Evolutionary conservation across 2,797 vertebrate genomes (phyloP).

Genomic region (Tolypeutes matacus): DNA sequence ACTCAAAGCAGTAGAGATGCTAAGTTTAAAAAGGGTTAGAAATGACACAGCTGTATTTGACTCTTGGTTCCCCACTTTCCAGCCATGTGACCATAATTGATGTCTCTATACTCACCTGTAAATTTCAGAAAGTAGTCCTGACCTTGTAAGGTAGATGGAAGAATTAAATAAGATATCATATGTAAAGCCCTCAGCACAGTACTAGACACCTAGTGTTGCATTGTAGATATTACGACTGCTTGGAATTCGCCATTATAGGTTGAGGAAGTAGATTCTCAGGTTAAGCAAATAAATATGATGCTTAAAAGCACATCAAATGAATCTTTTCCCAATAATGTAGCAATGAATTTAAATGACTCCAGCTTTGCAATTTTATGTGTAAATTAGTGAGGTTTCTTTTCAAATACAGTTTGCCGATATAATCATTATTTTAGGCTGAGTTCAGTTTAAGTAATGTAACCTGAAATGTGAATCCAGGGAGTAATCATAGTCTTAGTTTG

Average conservation of each 20-base stretch:
- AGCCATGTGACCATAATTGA: background rate
- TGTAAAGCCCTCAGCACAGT: background rate
- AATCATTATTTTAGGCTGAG: constrained; percentile 73
- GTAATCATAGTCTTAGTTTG: background rate
- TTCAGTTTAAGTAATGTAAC: constrained; percentile 67
- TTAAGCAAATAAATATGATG: background rate
- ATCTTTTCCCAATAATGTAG: constrained; percentile 46
- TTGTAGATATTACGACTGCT: background rate
- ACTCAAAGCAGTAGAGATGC: background rate
- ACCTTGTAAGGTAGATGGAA: background rate
- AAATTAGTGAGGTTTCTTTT: constrained; percentile 43
- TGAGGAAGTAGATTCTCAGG: background rate
- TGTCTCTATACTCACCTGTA: background rate
- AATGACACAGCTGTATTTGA: background rate
- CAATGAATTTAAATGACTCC: background rate
- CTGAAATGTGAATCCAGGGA: constrained; percentile 67
- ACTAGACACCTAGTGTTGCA: background rate
- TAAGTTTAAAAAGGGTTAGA: background rate
- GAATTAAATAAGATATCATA: background rate
- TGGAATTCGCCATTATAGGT: background rate
- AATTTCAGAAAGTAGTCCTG: background rate
- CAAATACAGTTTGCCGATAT: constrained; percentile 14
- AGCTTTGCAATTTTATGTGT: constrained; percentile 42
- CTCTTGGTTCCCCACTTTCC: background rate
- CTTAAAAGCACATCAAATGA: background rate